phyloP scores from a whole-genome alignment of 1,140 invertebrate genomes.

The Solen grandis region DNA sequence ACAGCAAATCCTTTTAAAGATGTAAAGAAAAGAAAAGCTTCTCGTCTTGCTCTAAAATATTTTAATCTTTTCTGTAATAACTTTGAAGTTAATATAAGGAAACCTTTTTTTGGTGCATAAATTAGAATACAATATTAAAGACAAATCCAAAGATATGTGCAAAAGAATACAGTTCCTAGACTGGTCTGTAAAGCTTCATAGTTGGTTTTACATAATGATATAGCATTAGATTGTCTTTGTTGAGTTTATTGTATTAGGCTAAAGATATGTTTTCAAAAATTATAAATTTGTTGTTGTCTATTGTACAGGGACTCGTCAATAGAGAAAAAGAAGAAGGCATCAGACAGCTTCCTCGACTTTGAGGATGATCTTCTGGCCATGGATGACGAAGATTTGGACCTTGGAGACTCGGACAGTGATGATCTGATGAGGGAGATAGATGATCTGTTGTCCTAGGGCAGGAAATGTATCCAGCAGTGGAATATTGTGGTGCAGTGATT shows the following conservation, averaged over 20 bases:
- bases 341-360: constrained; percentile 45
- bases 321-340: constrained; percentile 40
- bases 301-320: not conserved
- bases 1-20: too few relatives aligned
- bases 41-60: too few relatives aligned
- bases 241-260: too few relatives aligned
- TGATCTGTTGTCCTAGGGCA: constrained; percentile 39
- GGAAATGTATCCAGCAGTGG: too few relatives aligned
- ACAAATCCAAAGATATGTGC: not conserved
- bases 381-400: constrained; percentile 34
- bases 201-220: not conserved
- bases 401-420: constrained; percentile 41
- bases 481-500: too few relatives aligned
- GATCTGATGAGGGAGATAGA: constrained; percentile 56
- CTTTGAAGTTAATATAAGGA: not conserved
- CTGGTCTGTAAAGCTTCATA: not conserved
- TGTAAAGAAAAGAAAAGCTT: too few relatives aligned
- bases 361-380: constrained; percentile 45
- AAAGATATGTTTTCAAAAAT: too few relatives aligned
- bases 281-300: too few relatives aligned
- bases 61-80: too few relatives aligned
- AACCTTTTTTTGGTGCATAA: not conserved
- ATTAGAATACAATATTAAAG: not conserved
- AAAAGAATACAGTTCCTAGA: not conserved
- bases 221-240: not conserved